phyloP scores from a whole-genome alignment of 2,113 vertebrate genomes.

The Steatornis caripensis region DNA sequence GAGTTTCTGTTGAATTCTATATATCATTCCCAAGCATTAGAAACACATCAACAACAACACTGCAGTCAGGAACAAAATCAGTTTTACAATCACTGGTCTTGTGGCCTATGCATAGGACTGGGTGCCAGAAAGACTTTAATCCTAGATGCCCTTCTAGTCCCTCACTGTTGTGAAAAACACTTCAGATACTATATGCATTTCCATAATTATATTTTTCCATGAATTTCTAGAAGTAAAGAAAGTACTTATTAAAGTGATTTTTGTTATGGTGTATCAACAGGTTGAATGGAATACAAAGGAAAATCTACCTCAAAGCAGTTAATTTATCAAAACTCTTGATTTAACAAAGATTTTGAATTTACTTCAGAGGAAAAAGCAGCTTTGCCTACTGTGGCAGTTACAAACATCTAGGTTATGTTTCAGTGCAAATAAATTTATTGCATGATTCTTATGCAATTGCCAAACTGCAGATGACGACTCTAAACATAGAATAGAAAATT shows the following conservation, averaged over 20 bases:
- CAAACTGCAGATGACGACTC: background rate
- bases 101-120: background rate
- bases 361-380: background rate
- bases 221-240: background rate
- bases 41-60: background rate
- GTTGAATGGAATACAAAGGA: background rate
- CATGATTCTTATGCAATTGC: background rate
- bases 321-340: background rate
- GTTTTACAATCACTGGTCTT: background rate
- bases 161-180: background rate
- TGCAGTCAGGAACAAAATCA: background rate
- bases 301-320: background rate
- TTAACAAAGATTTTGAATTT: background rate
- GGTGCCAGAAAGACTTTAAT: background rate
- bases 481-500: background rate
- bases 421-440: background rate
- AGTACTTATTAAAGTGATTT: background rate
- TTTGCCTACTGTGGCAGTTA: background rate
- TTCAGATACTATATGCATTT: background rate
- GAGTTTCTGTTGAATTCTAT: conserved; percentile 25
- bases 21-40: conserved; percentile 9
- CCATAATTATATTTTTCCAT: background rate
- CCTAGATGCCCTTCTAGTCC: background rate
- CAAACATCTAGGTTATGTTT: background rate
- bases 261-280: background rate